Evolutionary conservation across 1,140 invertebrate species (phyloP).

Genomic region (Polypedilum pembai): DNA sequence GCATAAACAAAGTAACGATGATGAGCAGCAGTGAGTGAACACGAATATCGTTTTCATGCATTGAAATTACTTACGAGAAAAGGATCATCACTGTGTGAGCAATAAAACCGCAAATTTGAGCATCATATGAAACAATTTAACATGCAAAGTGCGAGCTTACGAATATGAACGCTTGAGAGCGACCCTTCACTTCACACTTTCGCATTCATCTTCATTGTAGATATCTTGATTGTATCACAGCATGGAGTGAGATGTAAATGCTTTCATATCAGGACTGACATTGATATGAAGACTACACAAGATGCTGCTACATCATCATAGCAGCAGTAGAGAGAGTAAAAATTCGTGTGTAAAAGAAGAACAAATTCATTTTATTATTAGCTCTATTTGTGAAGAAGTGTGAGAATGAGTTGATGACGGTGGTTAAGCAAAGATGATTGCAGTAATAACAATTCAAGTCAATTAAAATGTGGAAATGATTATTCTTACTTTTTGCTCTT

Average conservation of each 20-base stretch:
- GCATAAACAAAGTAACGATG: no score
- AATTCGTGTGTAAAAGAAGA: no score
- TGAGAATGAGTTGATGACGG: no score
- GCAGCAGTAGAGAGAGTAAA: no score
- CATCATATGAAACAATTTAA: conserved; percentile 19
- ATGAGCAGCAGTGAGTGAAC: background rate
- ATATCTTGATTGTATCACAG: background rate
- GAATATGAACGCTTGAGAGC: background rate
- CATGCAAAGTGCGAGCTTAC: background rate
- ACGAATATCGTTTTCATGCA: background rate
- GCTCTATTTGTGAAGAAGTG: no score
- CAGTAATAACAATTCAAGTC: background rate
- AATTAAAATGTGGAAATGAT: background rate
- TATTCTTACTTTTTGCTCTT: background rate
- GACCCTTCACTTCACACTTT: background rate
- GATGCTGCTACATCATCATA: no score
- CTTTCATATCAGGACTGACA: background rate
- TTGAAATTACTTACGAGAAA: background rate
- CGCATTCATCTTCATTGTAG: background rate
- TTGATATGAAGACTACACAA: background rate
- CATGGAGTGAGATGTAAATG: background rate
- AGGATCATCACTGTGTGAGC: background rate
- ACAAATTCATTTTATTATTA: no score
- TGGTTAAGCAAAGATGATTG: no score
- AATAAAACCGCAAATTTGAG: conserved; percentile 1